These are phyloP conservation scores for Panulirus ornatus DNA, from an alignment of 1,140 invertebrate genomes.

Conservation along the genomic window DNA sequence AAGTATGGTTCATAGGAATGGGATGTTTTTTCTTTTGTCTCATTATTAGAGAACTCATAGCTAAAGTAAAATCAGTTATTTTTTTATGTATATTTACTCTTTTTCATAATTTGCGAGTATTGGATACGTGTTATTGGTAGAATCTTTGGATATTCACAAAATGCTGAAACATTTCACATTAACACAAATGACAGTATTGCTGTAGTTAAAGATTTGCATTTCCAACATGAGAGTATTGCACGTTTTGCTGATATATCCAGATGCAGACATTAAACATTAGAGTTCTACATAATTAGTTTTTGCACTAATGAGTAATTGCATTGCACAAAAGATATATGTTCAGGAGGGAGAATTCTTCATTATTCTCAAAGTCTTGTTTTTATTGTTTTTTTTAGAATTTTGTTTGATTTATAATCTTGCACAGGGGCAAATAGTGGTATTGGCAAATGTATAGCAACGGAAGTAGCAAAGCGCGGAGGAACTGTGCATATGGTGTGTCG, in stretches of 20 bases:
- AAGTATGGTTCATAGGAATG: background rate
- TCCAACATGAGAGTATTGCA: no score
- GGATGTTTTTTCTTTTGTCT: background rate
- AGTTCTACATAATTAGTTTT: no score
- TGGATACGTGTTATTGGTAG: background rate
- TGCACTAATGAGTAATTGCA: no score
- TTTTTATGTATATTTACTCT: background rate
- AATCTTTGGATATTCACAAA: background rate
- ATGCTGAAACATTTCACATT: background rate
- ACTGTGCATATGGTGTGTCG: conserved; percentile 80
- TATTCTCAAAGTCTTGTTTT: no score
- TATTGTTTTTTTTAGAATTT: background rate
- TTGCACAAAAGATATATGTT: no score
- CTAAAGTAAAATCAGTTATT: background rate
- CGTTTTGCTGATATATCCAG: no score
- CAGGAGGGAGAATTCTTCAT: no score
- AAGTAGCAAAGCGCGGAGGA: conserved; percentile 78
- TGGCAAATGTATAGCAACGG: conserved; percentile 77
- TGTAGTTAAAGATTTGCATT: no score
- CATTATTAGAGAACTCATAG: background rate
- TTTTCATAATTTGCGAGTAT: background rate
- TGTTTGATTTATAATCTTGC: background rate
- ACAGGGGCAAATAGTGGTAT: conserved; percentile 80
- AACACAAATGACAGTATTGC: no score
- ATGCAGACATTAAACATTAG: no score